Base-by-base conservation (phyloP, 2,797 vertebrate species). In the Acrossocheilus wenchowensis region DNA sequence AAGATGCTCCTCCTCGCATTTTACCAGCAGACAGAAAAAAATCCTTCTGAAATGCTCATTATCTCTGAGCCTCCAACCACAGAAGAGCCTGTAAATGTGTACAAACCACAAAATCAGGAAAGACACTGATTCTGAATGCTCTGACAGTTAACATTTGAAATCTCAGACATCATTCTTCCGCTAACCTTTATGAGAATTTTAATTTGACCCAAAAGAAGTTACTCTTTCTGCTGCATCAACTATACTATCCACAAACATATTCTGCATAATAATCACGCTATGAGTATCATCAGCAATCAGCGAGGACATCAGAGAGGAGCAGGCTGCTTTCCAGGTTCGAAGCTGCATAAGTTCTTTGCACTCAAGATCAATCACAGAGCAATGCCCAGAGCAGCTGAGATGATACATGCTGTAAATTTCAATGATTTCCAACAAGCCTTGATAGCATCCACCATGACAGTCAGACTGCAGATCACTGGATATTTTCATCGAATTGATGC, bases 251-350 rank as follows among this genome's bases (percentile, higher is more conserved):
- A 3, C 26, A 64, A 81, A 73, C 66, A 73, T 50, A 64, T 52
- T 80, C 26, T 73, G 84, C 21, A 80, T 72, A 57, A 74, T 73
- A 64, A 64, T 64, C 30, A 62, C 8, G 12, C 68, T 50, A 72
- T 1, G 68, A 81, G 30, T 34, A 60, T 60, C 78, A 85, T 85
- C 75, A n/a, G 50, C 74, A 85, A 85, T 71, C 83, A 85, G 34
- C 0, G 17, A 78, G 48, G 45, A 84, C 74, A 84, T 84, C 62
- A 39, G 54, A 50, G 34, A 86, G 43, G 57, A 45, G 41, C 78
- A 60, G 78, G 19, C 77, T 64, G 84, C 41, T 86, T 81, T 86
- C 78, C 84, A 81, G 57, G 69, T 81, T 81, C 1, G 68, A 74
- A 74, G 39, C 66, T 50, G 41, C 14, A 3, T 36, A 39, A 15